Base-by-base conservation (phyloP, 1,140 invertebrate genomes). In the Dendrolimus kikuchii region DNA sequence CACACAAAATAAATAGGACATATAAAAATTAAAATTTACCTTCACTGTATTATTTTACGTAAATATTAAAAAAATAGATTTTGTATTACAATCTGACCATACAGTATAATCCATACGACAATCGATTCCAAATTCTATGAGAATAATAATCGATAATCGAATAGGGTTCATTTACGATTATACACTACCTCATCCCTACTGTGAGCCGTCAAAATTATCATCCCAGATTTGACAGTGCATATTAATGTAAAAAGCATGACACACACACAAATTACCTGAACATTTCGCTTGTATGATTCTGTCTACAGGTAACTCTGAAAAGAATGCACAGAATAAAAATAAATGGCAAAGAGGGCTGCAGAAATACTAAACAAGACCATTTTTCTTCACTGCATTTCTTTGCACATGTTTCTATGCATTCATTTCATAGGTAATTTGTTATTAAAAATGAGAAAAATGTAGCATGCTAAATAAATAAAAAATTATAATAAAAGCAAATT, bases 361-460 rank as follows among this genome's bases (percentile, higher is more conserved):
- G 23, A 41, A 9, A 10, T 40, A 45, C 46, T 46, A 38, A 8
- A 43, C 23, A 40, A 40, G 10, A 48, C 42, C 53, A 42, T 57
- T 45, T 40, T 56, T 50, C 52, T 59, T 53, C 56, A 77, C 78
- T 81, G 78, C 75, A 84, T 84, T 84, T 81, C 81, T 84, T 81
- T 84, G 76, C 78, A 72, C 71, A 74, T 75, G 63, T 71, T 82
- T 83, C 81, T 82, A 81, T 85, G 81, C 81, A 85, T 62, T 82
- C 77, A 48, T 76, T 85, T 82, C 78, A 41, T 40, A 55, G 40
- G 47, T 59, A 56, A 37, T 23, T 23, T 23, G 23, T 23, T 23
- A 23, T 23, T 23, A 23, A 23, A 23, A 23, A 23, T 23, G 23
- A 57, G 60, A 45, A 54, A 52, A 51, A 40, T 39, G 50, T 46